Conservation (phyloP, 2,888 invertebrate genomes). For the Coleophora deauratella region DNA sequence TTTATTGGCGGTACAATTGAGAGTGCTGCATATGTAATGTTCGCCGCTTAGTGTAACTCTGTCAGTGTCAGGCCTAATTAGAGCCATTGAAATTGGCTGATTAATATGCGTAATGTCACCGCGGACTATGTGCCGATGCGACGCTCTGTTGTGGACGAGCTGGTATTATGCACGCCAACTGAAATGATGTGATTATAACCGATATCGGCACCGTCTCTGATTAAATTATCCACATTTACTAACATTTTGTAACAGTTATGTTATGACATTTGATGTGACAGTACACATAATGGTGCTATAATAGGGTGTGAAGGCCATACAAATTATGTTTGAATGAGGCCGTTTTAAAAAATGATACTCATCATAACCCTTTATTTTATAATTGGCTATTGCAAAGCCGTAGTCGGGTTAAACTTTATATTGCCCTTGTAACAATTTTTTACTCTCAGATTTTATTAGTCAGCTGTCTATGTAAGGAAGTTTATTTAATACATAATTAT, state of each 20-base stretch:
- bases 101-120: constrained; percentile 60
- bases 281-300: neutral
- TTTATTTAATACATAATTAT: no score
- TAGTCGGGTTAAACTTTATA: no score
- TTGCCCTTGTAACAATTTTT: no score
- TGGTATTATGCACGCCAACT: constrained; percentile 47
- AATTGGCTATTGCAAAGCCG: no score
- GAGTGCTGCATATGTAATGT: constrained; percentile 26
- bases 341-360: no score
- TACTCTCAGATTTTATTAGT: no score
- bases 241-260: no score
- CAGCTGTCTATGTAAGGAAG: no score
- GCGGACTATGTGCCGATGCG: constrained; percentile 50
- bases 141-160: constrained; percentile 50
- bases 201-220: neutral
- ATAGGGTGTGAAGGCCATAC: no score
- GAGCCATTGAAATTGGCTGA: constrained; percentile 66
- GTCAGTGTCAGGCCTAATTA: constrained; percentile 68
- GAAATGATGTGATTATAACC: constrained; percentile 42
- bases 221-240: no score
- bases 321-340: no score
- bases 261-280: neutral
- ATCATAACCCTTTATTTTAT: no score
- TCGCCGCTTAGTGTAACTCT: constrained; percentile 58
- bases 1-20: neutral